phyloP scores from a whole-genome alignment of 1,140 invertebrate genomes.

The Melanaphis sacchari region DNA sequence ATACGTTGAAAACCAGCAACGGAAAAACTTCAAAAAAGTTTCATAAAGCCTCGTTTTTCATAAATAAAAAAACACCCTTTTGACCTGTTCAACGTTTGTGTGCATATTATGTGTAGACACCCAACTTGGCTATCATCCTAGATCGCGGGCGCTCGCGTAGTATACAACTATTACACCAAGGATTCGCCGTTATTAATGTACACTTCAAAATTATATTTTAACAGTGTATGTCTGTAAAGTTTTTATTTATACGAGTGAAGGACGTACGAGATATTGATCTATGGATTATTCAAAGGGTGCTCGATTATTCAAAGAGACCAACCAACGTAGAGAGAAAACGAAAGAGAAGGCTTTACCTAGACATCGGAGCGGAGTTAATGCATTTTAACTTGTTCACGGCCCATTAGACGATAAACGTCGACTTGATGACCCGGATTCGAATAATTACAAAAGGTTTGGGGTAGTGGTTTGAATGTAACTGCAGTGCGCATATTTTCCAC shows the following conservation, averaged over 20 bases:
- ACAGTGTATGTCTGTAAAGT: not conserved
- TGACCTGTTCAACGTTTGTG: not conserved
- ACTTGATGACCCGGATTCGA: slow-evolving; percentile 43
- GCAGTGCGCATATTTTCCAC: slow-evolving; percentile 26
- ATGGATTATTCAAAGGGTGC: slow-evolving; percentile 39
- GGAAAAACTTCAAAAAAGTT: slow-evolving; percentile 4
- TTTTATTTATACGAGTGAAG: not conserved
- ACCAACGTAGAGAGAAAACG: not conserved
- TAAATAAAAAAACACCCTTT: slow-evolving; percentile 20
- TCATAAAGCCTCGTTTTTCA: not conserved
- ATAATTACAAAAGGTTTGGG: slow-evolving; percentile 31
- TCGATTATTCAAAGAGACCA: slow-evolving; percentile 28
- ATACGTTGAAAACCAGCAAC: not conserved
- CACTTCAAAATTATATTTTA: not conserved
- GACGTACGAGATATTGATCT: not conserved
- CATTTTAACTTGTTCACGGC: slow-evolving; percentile 40
- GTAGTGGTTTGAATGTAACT: slow-evolving; percentile 16
- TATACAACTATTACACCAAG: not conserved
- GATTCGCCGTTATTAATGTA: not conserved
- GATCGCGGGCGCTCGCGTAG: not conserved
- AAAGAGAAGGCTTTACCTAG: not conserved
- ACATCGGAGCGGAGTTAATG: slow-evolving; percentile 20
- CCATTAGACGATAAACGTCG: slow-evolving; percentile 49
- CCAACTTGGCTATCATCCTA: not conserved
- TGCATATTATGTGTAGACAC: slow-evolving; percentile 31